These are phyloP conservation scores for Leptobrachium leishanense DNA, from an alignment of 2,113 vertebrate species.

Conservation along the genomic window DNA sequence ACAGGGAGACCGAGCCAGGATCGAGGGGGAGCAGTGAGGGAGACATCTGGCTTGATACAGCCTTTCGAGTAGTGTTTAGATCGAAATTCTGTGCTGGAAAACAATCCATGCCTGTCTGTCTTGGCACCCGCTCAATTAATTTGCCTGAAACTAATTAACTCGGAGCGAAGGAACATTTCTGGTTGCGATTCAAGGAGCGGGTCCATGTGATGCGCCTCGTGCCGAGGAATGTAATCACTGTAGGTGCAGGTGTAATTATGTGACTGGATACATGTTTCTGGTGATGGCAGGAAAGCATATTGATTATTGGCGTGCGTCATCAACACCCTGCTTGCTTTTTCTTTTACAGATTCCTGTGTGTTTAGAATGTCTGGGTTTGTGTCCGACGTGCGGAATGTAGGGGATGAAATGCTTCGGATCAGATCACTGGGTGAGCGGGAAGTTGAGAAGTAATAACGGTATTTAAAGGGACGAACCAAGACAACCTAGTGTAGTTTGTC, in stretches of 20 bases:
- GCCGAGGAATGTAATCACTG: neutral
- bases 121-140: neutral
- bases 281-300: too few relatives aligned
- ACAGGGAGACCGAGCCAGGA: neutral
- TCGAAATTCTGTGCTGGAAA: neutral
- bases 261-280: neutral
- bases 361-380: too few relatives aligned
- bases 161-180: neutral
- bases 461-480: too few relatives aligned
- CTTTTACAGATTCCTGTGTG: too few relatives aligned
- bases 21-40: neutral
- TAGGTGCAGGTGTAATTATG: neutral
- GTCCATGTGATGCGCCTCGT: neutral
- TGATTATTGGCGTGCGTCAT: too few relatives aligned
- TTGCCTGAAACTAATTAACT: neutral
- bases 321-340: too few relatives aligned
- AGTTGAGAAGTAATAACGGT: too few relatives aligned
- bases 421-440: too few relatives aligned
- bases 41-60: slow-evolving; percentile 1
- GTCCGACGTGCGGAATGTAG: too few relatives aligned
- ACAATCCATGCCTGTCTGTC: neutral
- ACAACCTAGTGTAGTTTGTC: too few relatives aligned
- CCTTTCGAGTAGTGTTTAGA: slow-evolving; percentile 1
- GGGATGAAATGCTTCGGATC: too few relatives aligned
- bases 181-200: neutral